phyloP scores from a whole-genome alignment of 2,113 vertebrate species.

The Axis porcinus region DNA sequence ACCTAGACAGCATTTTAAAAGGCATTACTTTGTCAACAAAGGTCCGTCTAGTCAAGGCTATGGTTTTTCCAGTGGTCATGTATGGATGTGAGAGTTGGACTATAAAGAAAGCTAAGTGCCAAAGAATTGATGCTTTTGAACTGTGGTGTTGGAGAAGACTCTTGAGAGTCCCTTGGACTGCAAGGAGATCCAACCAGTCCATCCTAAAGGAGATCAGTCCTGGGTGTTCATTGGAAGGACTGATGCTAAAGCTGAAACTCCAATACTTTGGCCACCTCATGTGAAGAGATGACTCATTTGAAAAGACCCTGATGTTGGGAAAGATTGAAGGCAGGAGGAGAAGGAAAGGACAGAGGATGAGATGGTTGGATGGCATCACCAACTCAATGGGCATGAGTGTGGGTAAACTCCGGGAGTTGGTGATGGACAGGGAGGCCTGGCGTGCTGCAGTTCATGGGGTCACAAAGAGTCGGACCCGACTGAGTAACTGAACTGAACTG shows the following conservation, averaged over 20 bases:
- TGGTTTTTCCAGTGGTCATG: no score
- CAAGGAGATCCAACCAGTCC: not conserved
- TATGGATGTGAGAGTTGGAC: no score
- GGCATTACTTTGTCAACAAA: no score
- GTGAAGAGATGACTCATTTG: not conserved
- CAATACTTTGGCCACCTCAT: not conserved
- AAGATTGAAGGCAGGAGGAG: not conserved
- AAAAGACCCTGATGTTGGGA: not conserved
- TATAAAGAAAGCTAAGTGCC: accelerated
- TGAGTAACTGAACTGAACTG: not conserved
- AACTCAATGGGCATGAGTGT: not conserved
- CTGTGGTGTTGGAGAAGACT: not conserved
- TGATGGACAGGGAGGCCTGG: not conserved
- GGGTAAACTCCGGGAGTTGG: not conserved
- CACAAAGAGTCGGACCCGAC: accelerated
- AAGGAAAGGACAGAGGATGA: not conserved
- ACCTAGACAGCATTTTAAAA: no score
- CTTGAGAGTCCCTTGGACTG: not conserved
- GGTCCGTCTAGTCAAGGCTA: no score
- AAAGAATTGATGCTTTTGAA: no score
- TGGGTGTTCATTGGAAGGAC: not conserved
- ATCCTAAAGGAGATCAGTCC: not conserved
- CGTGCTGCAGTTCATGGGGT: accelerated
- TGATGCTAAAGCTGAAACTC: not conserved
- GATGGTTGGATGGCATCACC: not conserved